Percentiles rank a stretch among this genome's conserved stretches.
These are phyloP conservation scores for Callyntrura sp. DNA, from an alignment of 2,888 invertebrate genomes.

Conservation along the genomic window DNA sequence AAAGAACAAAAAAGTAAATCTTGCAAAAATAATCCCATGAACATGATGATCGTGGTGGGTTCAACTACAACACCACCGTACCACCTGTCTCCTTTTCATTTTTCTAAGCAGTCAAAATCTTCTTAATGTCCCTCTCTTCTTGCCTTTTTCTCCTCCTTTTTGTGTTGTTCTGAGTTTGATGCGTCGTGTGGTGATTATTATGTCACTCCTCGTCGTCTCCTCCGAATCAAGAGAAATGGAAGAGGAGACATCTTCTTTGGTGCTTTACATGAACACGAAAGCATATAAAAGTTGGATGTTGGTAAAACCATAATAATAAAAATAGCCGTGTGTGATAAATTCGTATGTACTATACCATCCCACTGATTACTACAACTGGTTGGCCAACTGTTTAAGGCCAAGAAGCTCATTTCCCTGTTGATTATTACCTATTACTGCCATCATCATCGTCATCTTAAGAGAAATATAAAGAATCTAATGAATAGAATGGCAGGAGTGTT, in stretches of 20 bases:
- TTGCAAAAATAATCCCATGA: constrained; percentile 50
- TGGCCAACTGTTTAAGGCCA: constrained; percentile 43
- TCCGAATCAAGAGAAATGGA: background rate
- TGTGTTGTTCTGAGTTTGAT: constrained; percentile 11
- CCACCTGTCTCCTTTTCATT: constrained; percentile 46
- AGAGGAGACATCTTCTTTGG: background rate
- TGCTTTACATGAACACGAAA: background rate
- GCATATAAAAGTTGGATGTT: constrained; percentile 33
- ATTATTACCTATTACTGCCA: constrained; percentile 61
- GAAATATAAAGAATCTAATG: constrained; percentile 59
- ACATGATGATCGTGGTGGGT: background rate
- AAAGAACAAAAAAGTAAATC: constrained; percentile 34
- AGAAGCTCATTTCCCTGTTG: constrained; percentile 71
- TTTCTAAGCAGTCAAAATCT: constrained; percentile 16
- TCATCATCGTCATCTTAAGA: constrained; percentile 13
- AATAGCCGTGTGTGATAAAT: constrained; percentile 37
- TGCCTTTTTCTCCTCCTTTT: constrained; percentile 60
- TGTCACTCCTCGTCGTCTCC: constrained; percentile 74
- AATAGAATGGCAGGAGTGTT: constrained; percentile 48
- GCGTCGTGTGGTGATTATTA: constrained; percentile 73
- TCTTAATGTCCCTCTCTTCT: constrained; percentile 23
- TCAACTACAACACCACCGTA: background rate
- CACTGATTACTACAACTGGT: constrained; percentile 6
- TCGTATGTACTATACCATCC: constrained; percentile 32
- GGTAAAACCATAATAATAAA: constrained; percentile 64